A percentile compares a stretch with the other conserved stretches of the same genome.
These are phyloP conservation scores for Troides helena DNA, from an alignment of 2,888 invertebrate genomes.

Conservation along the genomic window DNA sequence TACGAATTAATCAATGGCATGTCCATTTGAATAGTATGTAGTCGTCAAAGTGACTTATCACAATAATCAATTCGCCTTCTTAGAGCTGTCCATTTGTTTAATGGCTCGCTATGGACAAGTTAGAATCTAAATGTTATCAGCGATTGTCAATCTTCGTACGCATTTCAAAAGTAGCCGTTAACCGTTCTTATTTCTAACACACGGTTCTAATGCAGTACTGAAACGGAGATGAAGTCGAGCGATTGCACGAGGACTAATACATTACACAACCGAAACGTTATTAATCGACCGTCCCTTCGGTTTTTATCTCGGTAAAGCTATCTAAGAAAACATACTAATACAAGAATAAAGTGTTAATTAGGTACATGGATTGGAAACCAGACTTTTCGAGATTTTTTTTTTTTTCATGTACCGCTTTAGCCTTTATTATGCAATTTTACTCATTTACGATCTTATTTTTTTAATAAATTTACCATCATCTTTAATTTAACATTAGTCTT, in stretches of 20 bases:
- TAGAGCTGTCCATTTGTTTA: slow-evolving; percentile 73
- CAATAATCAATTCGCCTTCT: slow-evolving; percentile 69
- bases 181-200: slow-evolving; percentile 29
- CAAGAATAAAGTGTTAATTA: background rate
- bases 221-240: slow-evolving; percentile 40
- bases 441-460: too few relatives aligned
- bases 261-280: slow-evolving; percentile 40
- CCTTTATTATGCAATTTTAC: too few relatives aligned
- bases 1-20: slow-evolving; percentile 21
- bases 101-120: slow-evolving; percentile 63
- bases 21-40: slow-evolving; percentile 32
- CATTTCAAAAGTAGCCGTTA: slow-evolving; percentile 56
- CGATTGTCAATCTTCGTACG: slow-evolving; percentile 67
- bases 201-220: slow-evolving; percentile 40
- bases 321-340: background rate
- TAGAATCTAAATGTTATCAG: slow-evolving; percentile 73
- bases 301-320: background rate
- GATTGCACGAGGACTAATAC: slow-evolving; percentile 40
- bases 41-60: slow-evolving; percentile 66
- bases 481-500: too few relatives aligned
- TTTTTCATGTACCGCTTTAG: too few relatives aligned
- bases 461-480: too few relatives aligned
- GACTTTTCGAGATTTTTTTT: slow-evolving; percentile 17
- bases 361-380: background rate
- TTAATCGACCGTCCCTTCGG: slow-evolving; percentile 40